These are phyloP conservation scores for Lineus longissimus DNA, from an alignment of 1,140 invertebrate genomes.

Conservation along the genomic window DNA sequence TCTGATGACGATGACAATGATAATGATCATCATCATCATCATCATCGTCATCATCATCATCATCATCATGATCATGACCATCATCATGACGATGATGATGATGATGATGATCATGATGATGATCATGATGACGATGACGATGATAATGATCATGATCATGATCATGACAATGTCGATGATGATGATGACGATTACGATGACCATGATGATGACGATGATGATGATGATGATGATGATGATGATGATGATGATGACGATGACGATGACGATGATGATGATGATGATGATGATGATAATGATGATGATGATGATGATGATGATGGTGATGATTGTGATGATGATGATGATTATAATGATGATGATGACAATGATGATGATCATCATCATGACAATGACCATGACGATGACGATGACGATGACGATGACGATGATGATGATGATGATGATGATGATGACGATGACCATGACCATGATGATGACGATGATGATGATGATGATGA, in stretches of 20 bases:
- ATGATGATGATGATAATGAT: not conserved
- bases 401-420: not conserved
- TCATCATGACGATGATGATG: too few relatives aligned
- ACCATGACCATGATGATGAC: too few relatives aligned
- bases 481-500: not conserved
- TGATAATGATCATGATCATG: too few relatives aligned
- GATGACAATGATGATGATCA: not conserved
- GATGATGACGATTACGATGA: too few relatives aligned
- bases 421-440: not conserved
- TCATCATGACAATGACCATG: not conserved
- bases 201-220: too few relatives aligned
- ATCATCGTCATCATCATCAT: slow-evolving; percentile 6
- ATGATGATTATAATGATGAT: too few relatives aligned
- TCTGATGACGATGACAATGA: slow-evolving; percentile 7
- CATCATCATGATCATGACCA: slow-evolving; percentile 1
- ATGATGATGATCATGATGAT: too few relatives aligned
- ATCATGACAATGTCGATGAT: too few relatives aligned
- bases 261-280: slow-evolving; percentile 8
- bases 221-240: too few relatives aligned
- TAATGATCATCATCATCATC: slow-evolving; percentile 4
- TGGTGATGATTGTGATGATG: too few relatives aligned
- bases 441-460: slow-evolving; percentile 1
- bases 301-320: not conserved
- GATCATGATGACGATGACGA: too few relatives aligned
- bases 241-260: slow-evolving; percentile 5